Conservation (phyloP, 2,113 vertebrate genomes). For the Melanotaenia duboulayi region DNA sequence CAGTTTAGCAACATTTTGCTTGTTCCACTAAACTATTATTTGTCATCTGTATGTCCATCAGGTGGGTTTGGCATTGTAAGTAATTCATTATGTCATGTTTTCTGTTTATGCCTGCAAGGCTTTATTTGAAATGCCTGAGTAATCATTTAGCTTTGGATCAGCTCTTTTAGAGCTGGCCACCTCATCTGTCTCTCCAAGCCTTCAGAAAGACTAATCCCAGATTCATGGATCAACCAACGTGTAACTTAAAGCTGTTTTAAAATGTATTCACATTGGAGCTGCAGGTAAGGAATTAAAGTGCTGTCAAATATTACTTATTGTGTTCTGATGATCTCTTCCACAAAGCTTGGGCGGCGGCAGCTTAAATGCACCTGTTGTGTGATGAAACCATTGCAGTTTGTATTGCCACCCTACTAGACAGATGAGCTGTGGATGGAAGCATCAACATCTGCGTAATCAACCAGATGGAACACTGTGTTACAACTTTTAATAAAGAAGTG, state of each 20-base stretch:
- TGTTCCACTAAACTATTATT: background rate
- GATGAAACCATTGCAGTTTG: conserved; percentile 6
- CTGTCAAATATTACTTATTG: conserved; percentile 45
- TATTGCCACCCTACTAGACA: background rate
- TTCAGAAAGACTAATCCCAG: conserved; percentile 57
- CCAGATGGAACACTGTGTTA: no score
- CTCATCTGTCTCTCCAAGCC: conserved; percentile 36
- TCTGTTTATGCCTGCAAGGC: background rate
- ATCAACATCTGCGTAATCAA: no score
- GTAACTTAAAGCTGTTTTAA: conserved; percentile 52
- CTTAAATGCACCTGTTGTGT: conserved; percentile 6
- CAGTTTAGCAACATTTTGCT: background rate
- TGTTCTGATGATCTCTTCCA: conserved; percentile 49
- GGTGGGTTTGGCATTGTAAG: conserved; percentile 2
- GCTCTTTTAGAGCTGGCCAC: background rate
- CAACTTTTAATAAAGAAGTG: no score
- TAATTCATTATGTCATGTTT: background rate
- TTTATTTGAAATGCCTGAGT: background rate
- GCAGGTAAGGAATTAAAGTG: conserved; percentile 51
- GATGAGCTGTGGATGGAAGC: background rate
- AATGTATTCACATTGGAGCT: conserved; percentile 44
- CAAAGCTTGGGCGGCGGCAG: conserved; percentile 36
- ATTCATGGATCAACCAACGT: conserved; percentile 55
- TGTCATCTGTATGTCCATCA: background rate
- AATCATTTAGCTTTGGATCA: conserved; percentile 4